Evolutionary conservation across 2,797 vertebrate genomes (phyloP), one percentile per base, ranked within the genome.

Genomic region (Taeniopygia guttata): DNA sequence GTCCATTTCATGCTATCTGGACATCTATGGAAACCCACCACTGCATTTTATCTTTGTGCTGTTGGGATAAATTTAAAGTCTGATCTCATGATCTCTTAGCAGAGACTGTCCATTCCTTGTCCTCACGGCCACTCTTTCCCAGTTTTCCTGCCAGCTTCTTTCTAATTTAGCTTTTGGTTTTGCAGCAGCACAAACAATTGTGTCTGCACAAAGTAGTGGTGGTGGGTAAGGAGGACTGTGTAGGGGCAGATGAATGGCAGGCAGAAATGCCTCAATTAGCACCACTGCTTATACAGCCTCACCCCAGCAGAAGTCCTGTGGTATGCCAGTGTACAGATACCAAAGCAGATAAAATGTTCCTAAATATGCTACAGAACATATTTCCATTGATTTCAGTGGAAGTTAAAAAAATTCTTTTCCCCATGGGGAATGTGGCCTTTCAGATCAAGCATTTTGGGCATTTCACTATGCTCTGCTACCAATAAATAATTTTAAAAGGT

Each of bases 191-290:
- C 12, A 52, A 56, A 42, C 9, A 55, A 6, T 26, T 40, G 25
- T 19, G 51, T 9, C 13, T 8, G 14, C 15, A 32, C 27, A 51
- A 58, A 64, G 20, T 3, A 45, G 6, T 5, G 3, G 15, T 75
- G 38, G 29, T 46, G 19, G 21, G 32, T 60, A 55, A 82, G 36
- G n/a, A 80, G 43, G 38, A 29, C 16, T 0, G 0, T 1, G 3
- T 26, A 15, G 29, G 1, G 2, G 13, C 23, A 49, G 26, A 21
- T 36, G 34, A 45, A 16, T 2, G 21, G 12, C 25, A 79, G 54
- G 8, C 36, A 59, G 42, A 59, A 74, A 77, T 43, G 5, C 10
- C 54, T 62, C 51, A 21, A 3, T 63, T 51, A 75, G 2, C 25
- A 19, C 32, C 4, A 2, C 23, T 80, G 14, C 55, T 67, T 75